Evolutionary conservation across 2,888 invertebrate genomes (phyloP), one percentile per base, ranked within the genome.

Genomic region (Lycocerus yunnanus): DNA sequence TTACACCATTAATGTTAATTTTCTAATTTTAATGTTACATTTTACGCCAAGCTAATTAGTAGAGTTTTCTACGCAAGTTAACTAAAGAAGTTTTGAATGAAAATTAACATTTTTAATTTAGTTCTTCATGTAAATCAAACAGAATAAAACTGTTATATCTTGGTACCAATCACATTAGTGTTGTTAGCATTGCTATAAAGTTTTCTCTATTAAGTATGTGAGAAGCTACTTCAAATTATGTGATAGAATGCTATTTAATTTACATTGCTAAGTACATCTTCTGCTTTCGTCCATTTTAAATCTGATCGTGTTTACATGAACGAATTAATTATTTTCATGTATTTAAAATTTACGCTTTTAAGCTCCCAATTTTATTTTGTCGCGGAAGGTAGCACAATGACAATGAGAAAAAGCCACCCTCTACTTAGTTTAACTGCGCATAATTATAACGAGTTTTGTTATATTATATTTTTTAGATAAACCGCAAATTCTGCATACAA

Each of bases 181-280:
- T 82, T 81, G 81, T 75, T 24, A 60, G 43, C 27, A 24, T 65
- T 20, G 59, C 59, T 24, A 24, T 63, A 70, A 43, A 43, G 43
- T 14, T 66, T 65, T 13, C 59, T 15, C 20, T 18, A 74, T 74
- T 71, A 74, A 58, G 74, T 70, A 74, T 74, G 74, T 74, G 74
- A 65, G 74, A 74, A 74, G 61, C 63, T 65, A 58, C 68, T 24
- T 59, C 20, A 68, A 67, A 27, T 20, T 67, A 67, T 74, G 68
- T 67, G 63, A 74, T 65, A 71, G 67, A 68, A 74, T 43, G 43
- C 43, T 43, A 43, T 43, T 43, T 43, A 43, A 43, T 43, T 43
- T 43, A 43, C 43, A 43, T 43, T 43, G 43, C 43, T 43, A 43
- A 43, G 43, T 43, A 43, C 43, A 43, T 43, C n/a, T n/a, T 43